A percentile compares a stretch with the other conserved stretches of the same genome.
These are phyloP conservation scores for Hydrolagus affinis DNA, from an alignment of 2,113 vertebrate genomes.

Conservation along the genomic window DNA sequence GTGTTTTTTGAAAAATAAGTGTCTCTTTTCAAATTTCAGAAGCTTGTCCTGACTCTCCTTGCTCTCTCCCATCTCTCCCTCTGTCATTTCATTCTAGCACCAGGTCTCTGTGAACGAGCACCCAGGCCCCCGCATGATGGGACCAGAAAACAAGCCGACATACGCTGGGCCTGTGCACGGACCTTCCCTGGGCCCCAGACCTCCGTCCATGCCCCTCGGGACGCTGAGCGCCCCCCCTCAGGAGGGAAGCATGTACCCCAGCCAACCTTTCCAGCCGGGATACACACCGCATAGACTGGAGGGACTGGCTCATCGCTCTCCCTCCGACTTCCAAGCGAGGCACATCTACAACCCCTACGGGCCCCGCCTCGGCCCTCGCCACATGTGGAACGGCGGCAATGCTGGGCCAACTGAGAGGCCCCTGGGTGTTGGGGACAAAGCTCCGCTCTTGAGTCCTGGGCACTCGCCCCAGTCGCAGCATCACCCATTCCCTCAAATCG, in stretches of 20 bases:
- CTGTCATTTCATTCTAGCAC: neutral
- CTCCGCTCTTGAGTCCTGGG: constrained; percentile 42
- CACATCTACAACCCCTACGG: constrained; percentile 65
- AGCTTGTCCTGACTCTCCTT: too few relatives aligned
- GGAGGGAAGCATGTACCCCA: constrained; percentile 63
- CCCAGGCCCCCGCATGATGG: constrained; percentile 56
- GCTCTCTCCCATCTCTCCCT: too few relatives aligned
- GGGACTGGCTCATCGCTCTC: constrained; percentile 45
- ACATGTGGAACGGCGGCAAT: constrained; percentile 71
- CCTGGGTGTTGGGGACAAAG: constrained; percentile 47
- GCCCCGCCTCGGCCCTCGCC: constrained; percentile 37
- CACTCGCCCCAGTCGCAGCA: constrained; percentile 48
- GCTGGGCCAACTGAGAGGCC: constrained; percentile 49
- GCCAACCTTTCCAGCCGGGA: constrained; percentile 58
- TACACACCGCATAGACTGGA: constrained; percentile 48
- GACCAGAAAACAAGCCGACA: constrained; percentile 53
- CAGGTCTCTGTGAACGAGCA: constrained; percentile 51
- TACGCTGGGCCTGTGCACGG: constrained; percentile 67
- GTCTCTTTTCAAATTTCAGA: too few relatives aligned
- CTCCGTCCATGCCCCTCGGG: constrained; percentile 62
- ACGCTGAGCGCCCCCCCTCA: constrained; percentile 54
- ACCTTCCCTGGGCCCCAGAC: constrained; percentile 61
- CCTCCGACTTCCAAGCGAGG: constrained; percentile 47
- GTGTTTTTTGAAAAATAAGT: too few relatives aligned
- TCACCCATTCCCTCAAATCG: constrained; percentile 50